A percentile compares a stretch with the other conserved stretches of the same genome.
Conservation (phyloP, 2,797 vertebrate species). For the Tolypeutes matacus region DNA sequence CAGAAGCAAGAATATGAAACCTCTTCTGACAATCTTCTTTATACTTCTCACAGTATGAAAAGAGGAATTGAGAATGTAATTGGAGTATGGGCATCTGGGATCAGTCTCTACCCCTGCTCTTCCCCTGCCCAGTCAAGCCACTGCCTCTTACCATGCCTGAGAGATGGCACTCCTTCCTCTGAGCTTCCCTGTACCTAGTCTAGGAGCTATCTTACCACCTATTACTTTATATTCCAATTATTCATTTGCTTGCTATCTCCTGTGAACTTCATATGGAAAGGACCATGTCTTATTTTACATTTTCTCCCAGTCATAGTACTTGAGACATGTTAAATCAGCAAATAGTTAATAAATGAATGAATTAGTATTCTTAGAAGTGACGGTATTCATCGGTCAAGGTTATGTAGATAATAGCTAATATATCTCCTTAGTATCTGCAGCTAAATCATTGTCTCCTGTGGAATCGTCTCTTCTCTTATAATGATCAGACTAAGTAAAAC, state of each 20-base stretch:
- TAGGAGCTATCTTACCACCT: too few species aligned
- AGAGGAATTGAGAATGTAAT: accelerated
- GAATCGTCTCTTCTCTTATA: neutral
- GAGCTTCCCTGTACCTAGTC: too few species aligned
- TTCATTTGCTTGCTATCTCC: neutral
- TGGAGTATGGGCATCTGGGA: accelerated
- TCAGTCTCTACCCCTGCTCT: too few species aligned
- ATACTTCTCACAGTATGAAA: too few species aligned
- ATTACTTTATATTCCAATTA: too few species aligned
- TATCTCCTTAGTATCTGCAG: neutral
- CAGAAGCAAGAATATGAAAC: neutral
- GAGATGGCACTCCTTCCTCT: neutral
- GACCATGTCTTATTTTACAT: neutral
- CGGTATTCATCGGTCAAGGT: neutral
- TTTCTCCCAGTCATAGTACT: neutral
- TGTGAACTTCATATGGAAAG: neutral
- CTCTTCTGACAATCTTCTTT: neutral
- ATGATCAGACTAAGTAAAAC: neutral
- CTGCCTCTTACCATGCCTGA: accelerated
- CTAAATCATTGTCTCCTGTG: neutral
- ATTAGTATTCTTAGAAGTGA: neutral
- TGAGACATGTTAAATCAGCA: neutral
- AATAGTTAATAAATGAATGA: neutral
- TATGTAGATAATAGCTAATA: neutral
- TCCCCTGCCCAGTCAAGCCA: accelerated